Conservation (phyloP, 2,113 vertebrate genomes). For the Corvus cornix region DNA sequence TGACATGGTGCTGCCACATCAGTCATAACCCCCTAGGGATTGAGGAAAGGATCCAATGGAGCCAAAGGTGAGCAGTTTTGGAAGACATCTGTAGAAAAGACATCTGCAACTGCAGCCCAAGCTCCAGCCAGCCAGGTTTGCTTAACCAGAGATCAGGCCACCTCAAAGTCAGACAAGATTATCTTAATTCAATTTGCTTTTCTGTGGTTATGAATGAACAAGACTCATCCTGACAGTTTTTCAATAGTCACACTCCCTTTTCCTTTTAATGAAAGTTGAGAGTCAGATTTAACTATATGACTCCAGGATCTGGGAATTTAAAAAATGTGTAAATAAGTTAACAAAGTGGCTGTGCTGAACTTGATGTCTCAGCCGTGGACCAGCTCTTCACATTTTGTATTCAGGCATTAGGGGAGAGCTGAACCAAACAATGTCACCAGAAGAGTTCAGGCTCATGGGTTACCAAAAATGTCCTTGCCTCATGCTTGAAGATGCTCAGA, state of each 20-base stretch:
- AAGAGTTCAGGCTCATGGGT: not conserved
- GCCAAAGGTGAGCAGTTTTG: not conserved
- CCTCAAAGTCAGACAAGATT: not conserved
- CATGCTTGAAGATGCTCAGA: not conserved
- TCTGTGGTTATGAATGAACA: not conserved
- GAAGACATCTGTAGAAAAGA: not conserved
- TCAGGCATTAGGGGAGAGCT: fast-evolving
- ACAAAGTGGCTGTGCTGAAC: not conserved
- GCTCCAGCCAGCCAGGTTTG: too few species aligned
- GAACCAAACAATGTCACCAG: not conserved
- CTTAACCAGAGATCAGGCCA: not conserved
- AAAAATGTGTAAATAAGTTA: not conserved
- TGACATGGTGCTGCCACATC: not conserved
- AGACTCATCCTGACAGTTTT: not conserved
- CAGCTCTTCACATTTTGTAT: not conserved
- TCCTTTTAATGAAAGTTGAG: not conserved
- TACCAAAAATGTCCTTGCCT: not conserved
- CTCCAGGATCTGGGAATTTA: not conserved
- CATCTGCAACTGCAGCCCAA: not conserved
- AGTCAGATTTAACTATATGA: not conserved
- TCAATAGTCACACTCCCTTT: not conserved
- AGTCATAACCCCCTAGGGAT: fast-evolving
- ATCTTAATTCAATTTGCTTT: not conserved
- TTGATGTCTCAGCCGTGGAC: not conserved
- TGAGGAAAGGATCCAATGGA: not conserved